Conservation (phyloP, 2,113 vertebrate species). For the Lota lota region DNA sequence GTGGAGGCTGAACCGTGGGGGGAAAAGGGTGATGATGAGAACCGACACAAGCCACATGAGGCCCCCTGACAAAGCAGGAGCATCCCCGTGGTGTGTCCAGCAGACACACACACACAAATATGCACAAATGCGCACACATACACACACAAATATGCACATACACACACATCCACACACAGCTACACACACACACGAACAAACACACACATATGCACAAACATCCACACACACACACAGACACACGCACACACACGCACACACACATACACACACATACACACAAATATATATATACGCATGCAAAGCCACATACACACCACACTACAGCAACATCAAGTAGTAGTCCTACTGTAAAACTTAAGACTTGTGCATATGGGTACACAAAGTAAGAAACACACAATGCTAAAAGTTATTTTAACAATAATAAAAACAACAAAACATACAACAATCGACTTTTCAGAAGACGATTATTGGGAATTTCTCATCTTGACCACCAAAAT, state of each 20-base stretch:
- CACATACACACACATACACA: constrained; percentile 17
- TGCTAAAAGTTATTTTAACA: too few species aligned
- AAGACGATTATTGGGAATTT: too few species aligned
- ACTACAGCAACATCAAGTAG: too few species aligned
- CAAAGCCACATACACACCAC: too few species aligned
- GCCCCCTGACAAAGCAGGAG: constrained; percentile 67
- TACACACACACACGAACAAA: constrained; percentile 4
- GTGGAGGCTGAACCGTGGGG: constrained; percentile 30
- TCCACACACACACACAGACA: constrained; percentile 17
- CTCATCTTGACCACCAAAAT: background rate
- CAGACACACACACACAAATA: constrained; percentile 21
- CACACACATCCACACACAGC: constrained; percentile 25
- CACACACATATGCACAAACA: constrained; percentile 8
- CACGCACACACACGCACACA: constrained; percentile 11
- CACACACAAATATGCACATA: constrained; percentile 8
- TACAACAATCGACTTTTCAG: too few species aligned
- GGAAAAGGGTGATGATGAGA: constrained; percentile 71
- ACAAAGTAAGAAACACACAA: too few species aligned
- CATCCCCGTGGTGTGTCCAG: constrained; percentile 61
- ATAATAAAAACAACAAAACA: too few species aligned
- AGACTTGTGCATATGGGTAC: too few species aligned
- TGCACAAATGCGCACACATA: constrained; percentile 8
- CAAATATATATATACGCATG: too few species aligned
- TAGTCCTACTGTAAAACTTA: too few species aligned
- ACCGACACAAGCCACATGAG: constrained; percentile 78